These are phyloP conservation scores for Balaeniceps rex DNA, from an alignment of 2,113 vertebrate genomes.

Conservation along the genomic window DNA sequence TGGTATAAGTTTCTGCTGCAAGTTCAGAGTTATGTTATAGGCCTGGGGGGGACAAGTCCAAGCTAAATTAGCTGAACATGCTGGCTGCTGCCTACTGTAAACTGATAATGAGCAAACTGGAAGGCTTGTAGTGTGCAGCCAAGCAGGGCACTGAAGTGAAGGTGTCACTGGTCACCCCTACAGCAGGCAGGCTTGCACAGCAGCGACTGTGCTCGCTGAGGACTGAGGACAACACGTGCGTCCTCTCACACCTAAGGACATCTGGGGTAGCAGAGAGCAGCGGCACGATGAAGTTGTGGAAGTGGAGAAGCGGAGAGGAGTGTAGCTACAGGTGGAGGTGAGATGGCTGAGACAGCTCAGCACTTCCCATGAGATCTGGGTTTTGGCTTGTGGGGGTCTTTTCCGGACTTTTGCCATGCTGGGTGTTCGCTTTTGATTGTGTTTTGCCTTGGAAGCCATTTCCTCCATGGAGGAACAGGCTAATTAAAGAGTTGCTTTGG, in stretches of 20 bases:
- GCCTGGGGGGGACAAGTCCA: not conserved
- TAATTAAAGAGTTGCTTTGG: not conserved
- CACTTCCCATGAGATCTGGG: not conserved
- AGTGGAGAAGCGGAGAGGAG: not conserved
- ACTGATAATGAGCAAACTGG: not conserved
- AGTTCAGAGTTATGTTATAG: not conserved
- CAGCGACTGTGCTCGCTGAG: not conserved
- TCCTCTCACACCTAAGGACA: not conserved
- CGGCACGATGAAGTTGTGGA: fast-evolving
- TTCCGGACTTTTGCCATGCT: not conserved
- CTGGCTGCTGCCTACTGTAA: not conserved
- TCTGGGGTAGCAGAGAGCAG: not conserved
- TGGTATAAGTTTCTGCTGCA: not conserved
- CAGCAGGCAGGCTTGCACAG: not conserved
- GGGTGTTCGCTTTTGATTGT: not conserved
- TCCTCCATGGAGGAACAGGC: not conserved
- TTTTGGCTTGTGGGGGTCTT: not conserved
- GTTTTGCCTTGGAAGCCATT: not conserved
- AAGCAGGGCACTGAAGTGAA: not conserved
- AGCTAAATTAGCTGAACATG: not conserved
- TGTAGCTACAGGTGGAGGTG: not conserved
- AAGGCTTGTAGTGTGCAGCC: not conserved
- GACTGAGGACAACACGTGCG: fast-evolving
- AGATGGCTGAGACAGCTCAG: not conserved
- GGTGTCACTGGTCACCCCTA: not conserved